Evolutionary conservation across 2,113 vertebrate genomes (phyloP).

Genomic region (Edolisoma coerulescens): DNA sequence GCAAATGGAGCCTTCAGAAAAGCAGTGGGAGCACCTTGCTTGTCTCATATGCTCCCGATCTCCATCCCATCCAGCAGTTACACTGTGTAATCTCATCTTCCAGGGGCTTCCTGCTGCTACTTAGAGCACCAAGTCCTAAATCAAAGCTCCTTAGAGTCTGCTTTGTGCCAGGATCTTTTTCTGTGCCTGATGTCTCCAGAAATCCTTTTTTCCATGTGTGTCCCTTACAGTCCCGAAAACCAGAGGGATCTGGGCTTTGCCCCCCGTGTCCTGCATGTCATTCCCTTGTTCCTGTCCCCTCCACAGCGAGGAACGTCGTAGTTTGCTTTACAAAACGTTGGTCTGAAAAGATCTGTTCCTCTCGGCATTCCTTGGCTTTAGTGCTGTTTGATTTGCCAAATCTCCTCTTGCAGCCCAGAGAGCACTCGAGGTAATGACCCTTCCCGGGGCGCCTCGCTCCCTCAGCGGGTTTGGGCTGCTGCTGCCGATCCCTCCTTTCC

Average conservation of each 20-base stretch:
- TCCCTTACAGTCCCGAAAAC: background rate
- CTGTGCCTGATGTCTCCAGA: background rate
- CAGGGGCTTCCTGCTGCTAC: background rate
- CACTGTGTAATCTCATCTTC: background rate
- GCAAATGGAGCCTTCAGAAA: background rate
- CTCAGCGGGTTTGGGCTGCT: background rate
- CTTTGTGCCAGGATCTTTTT: background rate
- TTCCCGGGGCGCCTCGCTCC: background rate
- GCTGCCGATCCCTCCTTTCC: no score
- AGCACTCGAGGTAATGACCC: background rate
- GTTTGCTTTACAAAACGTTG: background rate
- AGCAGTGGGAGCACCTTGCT: background rate
- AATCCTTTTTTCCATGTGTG: background rate
- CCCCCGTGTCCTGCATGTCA: rapidly evolving
- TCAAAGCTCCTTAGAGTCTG: background rate
- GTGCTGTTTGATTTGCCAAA: background rate
- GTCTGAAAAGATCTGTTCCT: background rate
- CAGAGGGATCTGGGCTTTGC: background rate
- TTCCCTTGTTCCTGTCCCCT: background rate
- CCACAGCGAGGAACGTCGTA: rapidly evolving
- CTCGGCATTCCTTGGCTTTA: background rate
- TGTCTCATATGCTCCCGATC: background rate
- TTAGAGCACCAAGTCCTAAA: background rate
- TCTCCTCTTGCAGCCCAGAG: no score
- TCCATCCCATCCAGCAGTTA: background rate